Base-by-base conservation (phyloP, 2,113 vertebrate species). In the Aix galericulata region DNA sequence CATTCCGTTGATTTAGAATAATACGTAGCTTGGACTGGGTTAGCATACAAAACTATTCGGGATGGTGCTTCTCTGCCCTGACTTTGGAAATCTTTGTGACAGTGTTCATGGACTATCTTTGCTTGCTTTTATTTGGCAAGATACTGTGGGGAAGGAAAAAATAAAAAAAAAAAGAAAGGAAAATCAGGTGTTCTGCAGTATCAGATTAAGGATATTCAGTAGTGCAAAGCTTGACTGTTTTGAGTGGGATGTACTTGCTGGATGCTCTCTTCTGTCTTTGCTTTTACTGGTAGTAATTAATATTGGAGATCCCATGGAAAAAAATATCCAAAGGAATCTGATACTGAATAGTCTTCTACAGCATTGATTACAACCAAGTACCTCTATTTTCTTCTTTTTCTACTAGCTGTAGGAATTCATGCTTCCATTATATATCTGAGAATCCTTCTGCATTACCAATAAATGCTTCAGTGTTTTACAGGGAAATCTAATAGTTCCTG, bases 371-470 rank as follows among this genome's bases (percentile, higher is more conserved):
- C 44, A 71, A 9, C 50, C n/a, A 77, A 73, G 40, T 59, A 66
- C n/a, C n/a, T 94, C 71, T 25, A 55, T 27, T 17, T 53, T 36
- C n/a, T 44, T 11, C 6, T 42, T 88, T 71, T 22, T 29, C 8
- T 69, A 5, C 23, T 62, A 34, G 71, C 84, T 86, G 66, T 90
- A 79, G 94, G 79, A 95, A 83, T 90, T 83, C 20, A 9, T 3
- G 6, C 62, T 82, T 94, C 74, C 56, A 44, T 50, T 93, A 50
- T 48, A 26, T 85, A 74, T 46, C 21, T 86, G 63, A 78, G 52
- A 95, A 96, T 91, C 88, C 22, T 78, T 82, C 73, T 74, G 68
- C 83, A 31, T 93, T 83, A 88, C 88, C 91, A 86, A 80, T 95
- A 92, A 81, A 94, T 74, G 72, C 86, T 93, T 64, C 75, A 82